Percentiles rank a stretch among this genome's conserved stretches.
phyloP scores from a whole-genome alignment of 2,113 vertebrate species.

The Corydoras maculifer region DNA sequence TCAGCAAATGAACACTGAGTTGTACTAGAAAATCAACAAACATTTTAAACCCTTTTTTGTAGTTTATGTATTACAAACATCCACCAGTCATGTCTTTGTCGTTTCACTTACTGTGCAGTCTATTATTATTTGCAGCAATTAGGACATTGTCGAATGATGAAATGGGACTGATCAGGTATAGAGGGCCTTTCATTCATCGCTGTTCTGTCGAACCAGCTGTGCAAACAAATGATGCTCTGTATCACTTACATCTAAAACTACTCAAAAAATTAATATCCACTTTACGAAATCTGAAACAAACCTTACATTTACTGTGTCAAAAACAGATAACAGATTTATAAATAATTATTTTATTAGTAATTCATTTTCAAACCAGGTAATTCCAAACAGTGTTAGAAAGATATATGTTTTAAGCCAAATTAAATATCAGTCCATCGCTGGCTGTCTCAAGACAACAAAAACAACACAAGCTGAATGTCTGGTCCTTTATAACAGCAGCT shows the following conservation, averaged over 20 bases:
- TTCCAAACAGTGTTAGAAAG: no score
- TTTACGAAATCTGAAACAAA: neutral
- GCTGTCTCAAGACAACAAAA: slow-evolving; percentile 42
- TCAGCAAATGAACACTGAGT: no score
- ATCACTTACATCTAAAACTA: slow-evolving; percentile 12
- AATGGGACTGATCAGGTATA: slow-evolving; percentile 18
- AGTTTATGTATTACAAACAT: slow-evolving; percentile 15
- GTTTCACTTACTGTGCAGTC: neutral
- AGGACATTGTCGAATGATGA: slow-evolving; percentile 29
- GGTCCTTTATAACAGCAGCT: slow-evolving; percentile 11
- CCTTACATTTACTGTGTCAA: neutral
- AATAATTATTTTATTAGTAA: no score
- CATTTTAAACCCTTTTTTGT: neutral
- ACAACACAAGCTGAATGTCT: slow-evolving; percentile 28
- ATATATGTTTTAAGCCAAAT: no score
- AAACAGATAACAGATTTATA: neutral
- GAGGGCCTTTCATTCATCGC: slow-evolving; percentile 17
- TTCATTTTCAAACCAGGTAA: no score
- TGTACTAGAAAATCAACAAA: no score
- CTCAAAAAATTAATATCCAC: neutral
- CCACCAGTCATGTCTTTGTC: neutral
- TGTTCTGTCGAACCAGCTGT: slow-evolving; percentile 37
- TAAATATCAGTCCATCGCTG: no score
- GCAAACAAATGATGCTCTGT: slow-evolving; percentile 35
- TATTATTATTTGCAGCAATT: slow-evolving; percentile 28